These are phyloP conservation scores for Tenthredo distinguenda DNA, from an alignment of 2,888 invertebrate genomes.

Conservation along the genomic window DNA sequence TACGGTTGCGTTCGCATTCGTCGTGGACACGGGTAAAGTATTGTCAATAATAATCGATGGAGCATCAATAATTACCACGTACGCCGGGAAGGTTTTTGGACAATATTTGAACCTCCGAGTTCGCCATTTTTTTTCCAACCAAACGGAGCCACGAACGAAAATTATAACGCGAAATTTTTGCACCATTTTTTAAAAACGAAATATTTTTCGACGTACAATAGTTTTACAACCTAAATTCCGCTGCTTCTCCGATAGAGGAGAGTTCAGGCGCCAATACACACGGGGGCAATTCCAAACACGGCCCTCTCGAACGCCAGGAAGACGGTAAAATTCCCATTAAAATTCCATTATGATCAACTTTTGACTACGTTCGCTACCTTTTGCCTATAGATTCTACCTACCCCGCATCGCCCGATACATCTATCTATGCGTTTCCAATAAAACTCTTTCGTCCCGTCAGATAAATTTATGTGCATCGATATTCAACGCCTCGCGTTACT, in stretches of 20 bases:
- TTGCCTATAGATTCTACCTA: slow-evolving; percentile 35
- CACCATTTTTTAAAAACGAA: not conserved
- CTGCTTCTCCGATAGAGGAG: not conserved
- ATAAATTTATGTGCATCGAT: slow-evolving; percentile 71
- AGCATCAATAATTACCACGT: slow-evolving; percentile 47
- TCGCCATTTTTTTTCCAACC: slow-evolving; percentile 45
- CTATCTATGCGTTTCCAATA: slow-evolving; percentile 35
- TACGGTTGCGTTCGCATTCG: slow-evolving; percentile 51
- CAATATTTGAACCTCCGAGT: slow-evolving; percentile 42
- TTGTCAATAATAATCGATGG: slow-evolving; percentile 61
- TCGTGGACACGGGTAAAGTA: slow-evolving; percentile 56
- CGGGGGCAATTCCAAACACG: slow-evolving; percentile 65
- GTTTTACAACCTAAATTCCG: slow-evolving; percentile 21
- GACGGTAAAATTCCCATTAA: slow-evolving; percentile 70
- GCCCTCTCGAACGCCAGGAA: slow-evolving; percentile 55
- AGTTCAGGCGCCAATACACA: slow-evolving; percentile 53
- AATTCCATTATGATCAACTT: slow-evolving; percentile 72
- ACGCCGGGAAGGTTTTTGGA: not conserved
- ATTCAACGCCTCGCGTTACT: slow-evolving; percentile 54
- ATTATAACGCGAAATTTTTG: slow-evolving; percentile 58
- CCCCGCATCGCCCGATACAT: slow-evolving; percentile 30
- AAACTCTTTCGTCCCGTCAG: slow-evolving; percentile 53
- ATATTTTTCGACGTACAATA: slow-evolving; percentile 51
- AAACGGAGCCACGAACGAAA: slow-evolving; percentile 49
- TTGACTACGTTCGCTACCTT: slow-evolving; percentile 56